Base-by-base conservation (phyloP, 2,888 invertebrate species). In the Oxytorus armatus region DNA sequence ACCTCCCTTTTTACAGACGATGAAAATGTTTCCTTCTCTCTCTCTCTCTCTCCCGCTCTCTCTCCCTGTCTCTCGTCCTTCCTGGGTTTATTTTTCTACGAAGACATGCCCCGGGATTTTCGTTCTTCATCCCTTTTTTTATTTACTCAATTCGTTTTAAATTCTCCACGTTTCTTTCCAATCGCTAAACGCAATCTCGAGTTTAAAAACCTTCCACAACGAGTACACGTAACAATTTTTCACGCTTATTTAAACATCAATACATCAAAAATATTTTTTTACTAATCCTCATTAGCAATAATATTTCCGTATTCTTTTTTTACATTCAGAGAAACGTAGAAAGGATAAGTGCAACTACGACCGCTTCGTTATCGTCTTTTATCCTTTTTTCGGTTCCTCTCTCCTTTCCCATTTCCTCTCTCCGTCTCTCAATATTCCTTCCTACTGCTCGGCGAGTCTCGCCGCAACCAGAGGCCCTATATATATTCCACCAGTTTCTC, bases 391-490 rank as follows among this genome's bases (percentile, higher is more conserved):
- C 39, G 29, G 63, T 29, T 57, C 5, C 66, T 51, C 51, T 14
- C 36, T 63, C 36, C 42, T 70, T 57, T 51, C 57, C 47, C 44
- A 57, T 55, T 49, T 55, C 25, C 49, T 55, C 42, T 23, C 55
- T 51, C 66, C 36, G 21, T 49, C 25, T 33, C 65, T 44, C 55
- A 11, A 70, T 69, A 69, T 77, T 70, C 74, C 55, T 77, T 51
- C 36, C 74, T 66, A 70, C 65, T 25, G 49, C 33, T 11, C 33
- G 42, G 53, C 44, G 55, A 73, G 49, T 73, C 65, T 59, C 53
- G 65, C 69, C 77, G 57, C 65, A 57, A 66, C 57, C 81, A 36
- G 63, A 69, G 59, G 69, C 39, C 25, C 63, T 47, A 44, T 39
- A 55, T n/a, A n/a, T 65, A 44, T 55, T 63, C 65, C 14, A 51